Conservation (phyloP, 2,113 vertebrate genomes). For the Odocoileus hemionus region DNA sequence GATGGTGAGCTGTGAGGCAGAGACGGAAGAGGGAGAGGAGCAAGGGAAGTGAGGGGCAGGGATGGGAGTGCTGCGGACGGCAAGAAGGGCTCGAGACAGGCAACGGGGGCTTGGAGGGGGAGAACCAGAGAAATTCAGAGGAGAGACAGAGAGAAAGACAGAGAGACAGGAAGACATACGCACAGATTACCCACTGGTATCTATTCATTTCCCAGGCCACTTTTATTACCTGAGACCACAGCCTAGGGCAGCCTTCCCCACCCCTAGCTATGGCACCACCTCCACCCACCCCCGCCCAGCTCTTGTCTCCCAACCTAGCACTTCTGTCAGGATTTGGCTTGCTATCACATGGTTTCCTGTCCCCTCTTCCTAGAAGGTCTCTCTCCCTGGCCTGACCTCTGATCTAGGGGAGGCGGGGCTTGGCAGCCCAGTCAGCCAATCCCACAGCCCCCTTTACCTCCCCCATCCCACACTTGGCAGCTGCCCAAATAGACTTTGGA, state of each 20-base stretch:
- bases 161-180: background rate
- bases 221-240: background rate
- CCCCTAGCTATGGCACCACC: background rate
- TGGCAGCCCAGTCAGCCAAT: background rate
- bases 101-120: too few relatives aligned
- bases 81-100: background rate
- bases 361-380: background rate
- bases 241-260: background rate
- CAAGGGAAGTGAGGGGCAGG: background rate
- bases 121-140: background rate
- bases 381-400: background rate
- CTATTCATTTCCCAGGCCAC: background rate
- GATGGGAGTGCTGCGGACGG: background rate
- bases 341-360: background rate
- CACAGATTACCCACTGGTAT: background rate
- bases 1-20: background rate
- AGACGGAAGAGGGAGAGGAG: background rate
- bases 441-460: background rate
- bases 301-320: background rate
- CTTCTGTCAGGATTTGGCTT: background rate
- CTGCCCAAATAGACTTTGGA: background rate
- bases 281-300: rapidly evolving
- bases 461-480: background rate
- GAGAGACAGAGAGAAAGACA: background rate
- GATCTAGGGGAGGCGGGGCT: background rate